Percentiles rank a stretch among this genome's conserved stretches.
Conservation (phyloP, 2,888 invertebrate genomes). For the Drosophila borealis region DNA sequence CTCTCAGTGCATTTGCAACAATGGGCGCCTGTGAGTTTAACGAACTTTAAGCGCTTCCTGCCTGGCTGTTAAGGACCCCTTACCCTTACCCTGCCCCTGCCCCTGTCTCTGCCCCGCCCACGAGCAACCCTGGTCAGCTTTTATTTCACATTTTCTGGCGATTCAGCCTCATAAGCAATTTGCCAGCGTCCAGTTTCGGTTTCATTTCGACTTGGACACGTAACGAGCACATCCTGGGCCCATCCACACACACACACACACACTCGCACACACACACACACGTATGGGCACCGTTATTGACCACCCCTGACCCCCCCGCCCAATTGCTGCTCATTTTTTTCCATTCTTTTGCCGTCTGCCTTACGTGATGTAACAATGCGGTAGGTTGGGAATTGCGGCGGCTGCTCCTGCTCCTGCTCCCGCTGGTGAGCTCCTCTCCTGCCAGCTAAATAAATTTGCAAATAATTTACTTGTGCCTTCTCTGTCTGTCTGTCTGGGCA, state of each 20-base stretch:
- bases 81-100: not conserved
- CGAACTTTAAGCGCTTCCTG: constrained; percentile 76
- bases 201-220: constrained; percentile 69
- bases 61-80: constrained; percentile 44
- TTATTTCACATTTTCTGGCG: constrained; percentile 69
- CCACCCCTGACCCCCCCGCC: not conserved
- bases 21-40: constrained; percentile 70
- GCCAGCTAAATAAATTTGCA: constrained; percentile 71
- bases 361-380: constrained; percentile 75
- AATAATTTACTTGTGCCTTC: constrained; percentile 68
- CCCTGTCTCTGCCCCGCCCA: constrained; percentile 10
- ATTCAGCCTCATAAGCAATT: constrained; percentile 60
- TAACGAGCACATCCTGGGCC: constrained; percentile 63
- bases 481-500: constrained; percentile 26
- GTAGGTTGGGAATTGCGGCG: constrained; percentile 70
- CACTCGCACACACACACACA: too few relatives aligned
- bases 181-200: constrained; percentile 75
- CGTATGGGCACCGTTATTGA: constrained; percentile 48
- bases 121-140: constrained; percentile 41
- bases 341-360: constrained; percentile 44
- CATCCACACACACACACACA: constrained; percentile 6
- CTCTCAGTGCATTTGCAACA: constrained; percentile 42
- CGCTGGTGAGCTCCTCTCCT: too few relatives aligned
- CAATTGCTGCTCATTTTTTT: constrained; percentile 10
- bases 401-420: constrained; percentile 13